A percentile compares a stretch with the other conserved stretches of the same genome.
Conservation (phyloP, 2,888 invertebrate genomes). For the Morinoia aosen region DNA sequence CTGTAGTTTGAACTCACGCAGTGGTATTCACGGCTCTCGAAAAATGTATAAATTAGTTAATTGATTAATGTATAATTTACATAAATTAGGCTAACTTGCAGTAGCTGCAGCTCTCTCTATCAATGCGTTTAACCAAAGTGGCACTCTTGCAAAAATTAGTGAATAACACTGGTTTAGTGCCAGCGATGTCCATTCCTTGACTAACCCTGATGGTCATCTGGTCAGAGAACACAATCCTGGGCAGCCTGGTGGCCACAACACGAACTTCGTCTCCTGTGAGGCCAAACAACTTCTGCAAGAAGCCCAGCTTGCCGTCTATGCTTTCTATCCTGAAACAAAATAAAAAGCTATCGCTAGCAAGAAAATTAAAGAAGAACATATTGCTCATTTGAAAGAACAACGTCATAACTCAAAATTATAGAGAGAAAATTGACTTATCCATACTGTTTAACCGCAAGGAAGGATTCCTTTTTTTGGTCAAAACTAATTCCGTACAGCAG, state of each 20-base stretch:
- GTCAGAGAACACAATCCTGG: not conserved
- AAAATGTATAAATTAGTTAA: too few relatives aligned
- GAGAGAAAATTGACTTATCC: too few relatives aligned
- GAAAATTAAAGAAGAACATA: not conserved
- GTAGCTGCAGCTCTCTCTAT: too few relatives aligned
- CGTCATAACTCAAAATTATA: not conserved
- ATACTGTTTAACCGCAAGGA: too few relatives aligned
- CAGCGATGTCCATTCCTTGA: not conserved
- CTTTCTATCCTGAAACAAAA: conserved; percentile 7
- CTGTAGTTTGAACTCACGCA: not conserved
- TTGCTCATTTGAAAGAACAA: not conserved
- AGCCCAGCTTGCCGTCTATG: not conserved
- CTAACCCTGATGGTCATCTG: conserved; percentile 26
- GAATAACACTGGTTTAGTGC: not conserved
- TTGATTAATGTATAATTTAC: too few relatives aligned
- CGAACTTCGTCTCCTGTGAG: not conserved
- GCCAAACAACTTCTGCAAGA: not conserved
- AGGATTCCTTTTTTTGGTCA: not conserved
- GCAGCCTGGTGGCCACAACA: not conserved
- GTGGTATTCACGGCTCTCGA: not conserved
- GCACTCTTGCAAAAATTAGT: too few relatives aligned
- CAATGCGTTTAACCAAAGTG: too few relatives aligned
- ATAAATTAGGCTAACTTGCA: too few relatives aligned
- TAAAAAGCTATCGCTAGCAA: not conserved
- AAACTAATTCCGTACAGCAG: too few relatives aligned